A percentile compares a stretch with the other conserved stretches of the same genome.
Evolutionary conservation across 2,888 invertebrate genomes (phyloP).

Genomic region (Tricholauxania praeusta): DNA sequence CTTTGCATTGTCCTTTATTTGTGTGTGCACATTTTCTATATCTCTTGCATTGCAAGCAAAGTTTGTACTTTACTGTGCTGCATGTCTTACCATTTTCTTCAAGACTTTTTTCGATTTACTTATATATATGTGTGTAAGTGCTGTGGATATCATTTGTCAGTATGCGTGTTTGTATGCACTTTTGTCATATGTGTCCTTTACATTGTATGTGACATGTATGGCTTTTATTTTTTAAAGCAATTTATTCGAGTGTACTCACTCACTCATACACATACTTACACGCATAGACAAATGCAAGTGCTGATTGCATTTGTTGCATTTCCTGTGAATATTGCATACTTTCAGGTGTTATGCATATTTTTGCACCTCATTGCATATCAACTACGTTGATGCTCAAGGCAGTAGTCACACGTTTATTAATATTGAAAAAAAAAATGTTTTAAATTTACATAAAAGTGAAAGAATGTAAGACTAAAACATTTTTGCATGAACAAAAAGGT

Average conservation of each 20-base stretch:
- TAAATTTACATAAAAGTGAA: too few species aligned
- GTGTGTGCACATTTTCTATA: neutral
- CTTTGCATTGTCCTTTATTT: conserved; percentile 13
- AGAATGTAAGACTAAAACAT: too few species aligned
- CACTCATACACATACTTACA: conserved; percentile 4
- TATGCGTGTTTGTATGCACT: neutral
- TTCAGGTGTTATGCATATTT: conserved; percentile 25
- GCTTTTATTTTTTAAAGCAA: conserved; percentile 20
- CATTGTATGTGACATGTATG: neutral
- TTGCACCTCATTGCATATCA: conserved; percentile 12
- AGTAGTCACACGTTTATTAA: too few species aligned
- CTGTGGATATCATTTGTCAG: neutral
- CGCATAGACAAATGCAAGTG: neutral
- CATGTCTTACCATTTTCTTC: conserved; percentile 2
- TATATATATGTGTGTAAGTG: neutral
- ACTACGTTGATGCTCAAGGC: too few species aligned
- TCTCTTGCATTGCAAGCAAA: neutral
- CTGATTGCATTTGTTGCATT: conserved; percentile 1
- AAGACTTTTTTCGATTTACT: neutral
- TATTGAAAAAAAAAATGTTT: too few species aligned
- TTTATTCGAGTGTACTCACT: conserved; percentile 23
- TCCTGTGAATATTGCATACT: conserved; percentile 22
- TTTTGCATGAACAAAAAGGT: too few species aligned
- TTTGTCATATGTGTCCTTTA: conserved; percentile 5
- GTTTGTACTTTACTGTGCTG: too few species aligned